Evolutionary conservation across 2,797 vertebrate genomes (phyloP).

Genomic region (Falco berigora): DNA sequence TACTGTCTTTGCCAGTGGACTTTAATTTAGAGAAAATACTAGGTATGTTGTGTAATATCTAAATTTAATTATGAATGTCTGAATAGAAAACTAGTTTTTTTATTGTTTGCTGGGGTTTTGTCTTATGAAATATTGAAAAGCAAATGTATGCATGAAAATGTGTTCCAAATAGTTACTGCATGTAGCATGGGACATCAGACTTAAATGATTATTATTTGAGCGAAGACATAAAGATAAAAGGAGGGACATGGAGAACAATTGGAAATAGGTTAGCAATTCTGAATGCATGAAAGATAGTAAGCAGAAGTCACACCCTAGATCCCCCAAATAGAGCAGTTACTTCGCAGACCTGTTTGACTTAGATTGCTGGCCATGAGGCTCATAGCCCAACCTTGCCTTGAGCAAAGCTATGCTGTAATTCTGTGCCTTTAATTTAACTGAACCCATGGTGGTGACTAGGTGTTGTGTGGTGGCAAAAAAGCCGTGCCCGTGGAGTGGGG

Average conservation of each 20-base stretch:
- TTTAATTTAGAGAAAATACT: slow-evolving; percentile 93
- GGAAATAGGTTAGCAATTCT: not conserved
- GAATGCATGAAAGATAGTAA: not conserved
- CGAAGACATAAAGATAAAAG: not conserved
- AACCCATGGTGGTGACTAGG: not conserved
- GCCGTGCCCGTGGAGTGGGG: fast-evolving
- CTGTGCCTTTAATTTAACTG: not conserved
- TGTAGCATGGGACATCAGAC: not conserved
- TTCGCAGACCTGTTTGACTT: not conserved
- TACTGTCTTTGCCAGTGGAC: slow-evolving; percentile 87
- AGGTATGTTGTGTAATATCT: slow-evolving; percentile 73
- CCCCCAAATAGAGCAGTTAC: not conserved
- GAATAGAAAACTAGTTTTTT: not conserved
- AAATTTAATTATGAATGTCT: not conserved
- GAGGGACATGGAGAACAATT: not conserved
- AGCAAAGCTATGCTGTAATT: not conserved
- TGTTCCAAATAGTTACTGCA: not conserved
- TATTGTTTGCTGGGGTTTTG: not conserved
- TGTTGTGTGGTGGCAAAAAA: not conserved
- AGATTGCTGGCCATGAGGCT: not conserved
- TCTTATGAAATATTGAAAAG: not conserved
- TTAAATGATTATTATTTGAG: not conserved
- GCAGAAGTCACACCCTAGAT: not conserved
- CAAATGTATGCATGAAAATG: not conserved
- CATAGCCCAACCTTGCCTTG: not conserved